Evolutionary conservation across 2,113 vertebrate species (phyloP).

Genomic region (Syrrhaptes paradoxus): DNA sequence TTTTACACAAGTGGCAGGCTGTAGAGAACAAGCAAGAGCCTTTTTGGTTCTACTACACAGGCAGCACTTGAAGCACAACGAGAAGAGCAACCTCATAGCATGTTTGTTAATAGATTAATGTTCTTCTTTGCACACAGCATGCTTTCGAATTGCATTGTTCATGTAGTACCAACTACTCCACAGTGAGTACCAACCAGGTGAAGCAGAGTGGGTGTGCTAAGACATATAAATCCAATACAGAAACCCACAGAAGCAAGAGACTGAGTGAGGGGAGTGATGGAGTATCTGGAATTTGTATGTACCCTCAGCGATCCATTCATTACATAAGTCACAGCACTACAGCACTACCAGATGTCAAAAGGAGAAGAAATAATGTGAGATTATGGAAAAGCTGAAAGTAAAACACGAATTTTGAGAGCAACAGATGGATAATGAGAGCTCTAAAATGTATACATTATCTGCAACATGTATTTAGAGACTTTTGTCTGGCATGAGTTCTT

Average conservation of each 20-base stretch:
- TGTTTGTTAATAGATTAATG: background rate
- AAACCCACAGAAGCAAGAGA: background rate
- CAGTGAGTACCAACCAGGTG: background rate
- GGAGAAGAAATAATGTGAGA: constrained; percentile 15
- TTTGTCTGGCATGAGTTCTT: background rate
- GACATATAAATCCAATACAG: background rate
- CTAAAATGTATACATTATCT: background rate
- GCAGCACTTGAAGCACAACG: background rate
- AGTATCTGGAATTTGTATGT: background rate
- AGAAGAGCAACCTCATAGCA: background rate
- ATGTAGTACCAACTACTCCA: background rate
- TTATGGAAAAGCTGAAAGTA: background rate
- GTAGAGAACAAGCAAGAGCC: background rate
- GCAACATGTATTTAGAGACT: background rate
- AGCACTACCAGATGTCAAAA: background rate
- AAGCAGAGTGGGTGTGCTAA: background rate
- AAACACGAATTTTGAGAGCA: constrained; percentile 12
- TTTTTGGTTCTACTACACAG: background rate
- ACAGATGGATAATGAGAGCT: background rate
- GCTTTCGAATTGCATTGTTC: background rate
- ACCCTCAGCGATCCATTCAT: background rate
- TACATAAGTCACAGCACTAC: background rate
- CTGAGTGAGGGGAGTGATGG: background rate
- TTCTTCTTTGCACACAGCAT: background rate
- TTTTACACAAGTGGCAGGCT: background rate